Evolutionary conservation across 2,888 invertebrate species (phyloP).

Genomic region (Tetranychus piercei): DNA sequence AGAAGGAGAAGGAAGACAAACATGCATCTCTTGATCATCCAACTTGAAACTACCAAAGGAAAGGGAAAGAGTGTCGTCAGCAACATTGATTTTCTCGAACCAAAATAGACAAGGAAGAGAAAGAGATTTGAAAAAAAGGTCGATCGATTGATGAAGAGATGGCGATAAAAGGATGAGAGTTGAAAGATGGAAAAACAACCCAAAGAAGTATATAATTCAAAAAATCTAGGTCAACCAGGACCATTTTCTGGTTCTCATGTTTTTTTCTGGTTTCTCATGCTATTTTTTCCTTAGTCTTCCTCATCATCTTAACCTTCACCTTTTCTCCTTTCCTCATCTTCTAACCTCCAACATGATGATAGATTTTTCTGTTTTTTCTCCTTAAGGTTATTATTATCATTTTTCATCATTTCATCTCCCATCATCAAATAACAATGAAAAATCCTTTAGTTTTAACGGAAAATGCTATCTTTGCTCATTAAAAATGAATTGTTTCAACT

Average conservation of each 20-base stretch:
- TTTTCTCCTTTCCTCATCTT: not conserved
- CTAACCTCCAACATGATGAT: not conserved
- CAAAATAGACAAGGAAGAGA: too few species aligned
- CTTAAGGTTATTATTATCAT: not conserved
- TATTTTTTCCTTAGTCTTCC: not conserved
- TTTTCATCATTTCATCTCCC: not conserved
- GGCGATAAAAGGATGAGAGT: not conserved
- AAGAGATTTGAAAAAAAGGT: not conserved
- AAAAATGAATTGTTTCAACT: too few species aligned
- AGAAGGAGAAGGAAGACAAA: not conserved
- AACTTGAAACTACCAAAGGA: too few species aligned
- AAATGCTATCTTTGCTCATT: too few species aligned
- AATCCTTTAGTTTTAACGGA: too few species aligned
- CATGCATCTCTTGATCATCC: too few species aligned
- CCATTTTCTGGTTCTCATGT: not conserved
- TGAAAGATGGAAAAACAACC: not conserved
- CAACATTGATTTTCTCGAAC: too few species aligned
- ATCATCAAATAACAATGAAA: too few species aligned
- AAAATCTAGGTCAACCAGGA: not conserved
- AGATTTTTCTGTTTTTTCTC: not conserved
- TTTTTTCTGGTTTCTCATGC: not conserved
- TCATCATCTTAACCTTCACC: not conserved
- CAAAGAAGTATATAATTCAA: not conserved
- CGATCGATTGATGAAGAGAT: not conserved
- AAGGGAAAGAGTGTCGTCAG: too few species aligned